A percentile compares a stretch with the other conserved stretches of the same genome.
Evolutionary conservation across 1,140 invertebrate genomes (phyloP).

Genomic region (Drosophila insularis): DNA sequence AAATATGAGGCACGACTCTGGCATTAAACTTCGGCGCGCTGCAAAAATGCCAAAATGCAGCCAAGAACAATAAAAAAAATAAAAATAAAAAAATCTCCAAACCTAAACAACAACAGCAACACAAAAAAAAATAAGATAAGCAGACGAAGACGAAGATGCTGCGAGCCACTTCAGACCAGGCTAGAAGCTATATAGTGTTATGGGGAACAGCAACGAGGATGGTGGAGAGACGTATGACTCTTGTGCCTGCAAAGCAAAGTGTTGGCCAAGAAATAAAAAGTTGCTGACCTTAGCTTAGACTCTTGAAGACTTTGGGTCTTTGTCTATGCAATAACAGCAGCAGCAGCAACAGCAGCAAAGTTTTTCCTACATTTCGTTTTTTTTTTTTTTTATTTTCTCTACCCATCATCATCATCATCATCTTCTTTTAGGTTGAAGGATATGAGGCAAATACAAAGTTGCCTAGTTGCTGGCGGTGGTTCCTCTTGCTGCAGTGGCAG

Average conservation of each 20-base stretch:
- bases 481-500: conserved; percentile 55
- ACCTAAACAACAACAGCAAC: conserved; percentile 25
- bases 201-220: not conserved
- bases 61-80: conserved; percentile 72
- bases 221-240: not conserved
- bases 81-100: conserved; percentile 5
- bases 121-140: conserved; percentile 70
- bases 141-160: conserved; percentile 60
- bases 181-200: conserved; percentile 20
- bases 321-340: conserved; percentile 66
- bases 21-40: conserved; percentile 77
- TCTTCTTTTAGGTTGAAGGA: conserved; percentile 39
- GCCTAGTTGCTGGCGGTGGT: conserved; percentile 11
- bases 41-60: conserved; percentile 78
- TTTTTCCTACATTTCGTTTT: conserved; percentile 43
- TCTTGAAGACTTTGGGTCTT: conserved; percentile 53
- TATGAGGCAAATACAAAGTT: conserved; percentile 65
- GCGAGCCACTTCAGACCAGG: conserved; percentile 63
- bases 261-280: conserved; percentile 79
- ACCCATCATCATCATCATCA: not conserved
- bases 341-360: conserved; percentile 45
- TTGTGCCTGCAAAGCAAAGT: conserved; percentile 47
- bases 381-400: conserved; percentile 15
- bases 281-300: conserved; percentile 71
- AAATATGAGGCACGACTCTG: conserved; percentile 80